These are phyloP conservation scores for Oreochromis aureus DNA, from an alignment of 2,113 vertebrate species.

Conservation along the genomic window DNA sequence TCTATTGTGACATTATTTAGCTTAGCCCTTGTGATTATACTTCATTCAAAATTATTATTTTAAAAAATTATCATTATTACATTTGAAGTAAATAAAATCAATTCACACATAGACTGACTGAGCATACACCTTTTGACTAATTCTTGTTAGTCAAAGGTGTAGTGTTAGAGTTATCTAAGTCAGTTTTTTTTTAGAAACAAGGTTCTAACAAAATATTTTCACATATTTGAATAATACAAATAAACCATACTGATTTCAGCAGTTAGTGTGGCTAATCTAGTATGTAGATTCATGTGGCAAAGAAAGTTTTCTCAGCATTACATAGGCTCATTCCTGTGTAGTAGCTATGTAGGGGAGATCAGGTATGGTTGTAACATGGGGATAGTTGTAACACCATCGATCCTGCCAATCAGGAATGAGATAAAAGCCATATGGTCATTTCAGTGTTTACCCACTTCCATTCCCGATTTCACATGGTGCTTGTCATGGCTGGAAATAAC, in stretches of 20 bases:
- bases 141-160: no score
- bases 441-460: background rate
- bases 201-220: background rate
- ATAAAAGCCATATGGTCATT: background rate
- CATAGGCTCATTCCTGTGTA: background rate
- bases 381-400: background rate
- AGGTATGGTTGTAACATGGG: background rate
- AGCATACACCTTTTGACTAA: background rate
- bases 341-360: background rate
- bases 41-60: background rate
- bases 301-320: background rate
- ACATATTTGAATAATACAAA: background rate
- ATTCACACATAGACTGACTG: background rate
- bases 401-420: background rate
- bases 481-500: background rate
- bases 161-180: background rate
- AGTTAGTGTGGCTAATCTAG: background rate
- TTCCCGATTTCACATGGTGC: background rate
- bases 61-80: background rate
- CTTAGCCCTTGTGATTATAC: background rate
- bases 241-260: background rate
- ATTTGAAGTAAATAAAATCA: background rate
- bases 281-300: background rate
- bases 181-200: background rate
- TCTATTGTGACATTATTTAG: background rate